Base-by-base conservation (phyloP, 2,888 invertebrate species). In the Catocala fraxini region DNA sequence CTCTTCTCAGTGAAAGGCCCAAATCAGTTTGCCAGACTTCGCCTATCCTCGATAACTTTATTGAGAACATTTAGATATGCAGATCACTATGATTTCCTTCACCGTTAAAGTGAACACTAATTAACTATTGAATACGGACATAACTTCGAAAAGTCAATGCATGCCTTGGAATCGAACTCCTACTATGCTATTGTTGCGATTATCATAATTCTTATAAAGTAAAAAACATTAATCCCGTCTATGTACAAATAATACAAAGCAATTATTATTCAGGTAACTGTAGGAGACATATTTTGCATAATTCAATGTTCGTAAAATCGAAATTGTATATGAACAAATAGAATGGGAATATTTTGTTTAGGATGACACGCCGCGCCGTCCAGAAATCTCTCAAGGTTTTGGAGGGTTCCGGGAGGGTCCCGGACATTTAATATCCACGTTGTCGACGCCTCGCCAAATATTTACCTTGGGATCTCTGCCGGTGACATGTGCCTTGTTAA, bases 371-470 rank as follows among this genome's bases (percentile, higher is more conserved):
- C 25, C 48, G 51, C 35, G 12, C 25, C 48, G 51, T 49, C 43
- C 11, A 25, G 89, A 89, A 89, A 79, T 88, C 90, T 81, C 75
- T 81, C 76, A 86, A 86, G 72, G 78, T 74, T 72, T 64, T 11
- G 49, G 51, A 49, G 55, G 55, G 51, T 56, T 47, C 25, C 60
- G 54, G 63, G 68, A 68, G 80, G 78, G 78, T 72, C 67, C 63
- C 68, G 54, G 63, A 51, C 69, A 71, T 73, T 77, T 73, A 75
- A 79, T 80, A 80, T 79, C 65, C 63, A 59, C 66, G 71, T 78
- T 81, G 81, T 75, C 83, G 80, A 79, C 78, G 71, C 73, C 75
- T 80, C 81, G 80, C 78, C 87, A 89, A 91, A 92, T 88, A 89
- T 90, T 89, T 86, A 84, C 76, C 62, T 80, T 67, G 72, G 75